Evolutionary conservation across 2,888 invertebrate species (phyloP), one percentile per base, ranked within the genome.

Genomic region (Prosapia bicincta): DNA sequence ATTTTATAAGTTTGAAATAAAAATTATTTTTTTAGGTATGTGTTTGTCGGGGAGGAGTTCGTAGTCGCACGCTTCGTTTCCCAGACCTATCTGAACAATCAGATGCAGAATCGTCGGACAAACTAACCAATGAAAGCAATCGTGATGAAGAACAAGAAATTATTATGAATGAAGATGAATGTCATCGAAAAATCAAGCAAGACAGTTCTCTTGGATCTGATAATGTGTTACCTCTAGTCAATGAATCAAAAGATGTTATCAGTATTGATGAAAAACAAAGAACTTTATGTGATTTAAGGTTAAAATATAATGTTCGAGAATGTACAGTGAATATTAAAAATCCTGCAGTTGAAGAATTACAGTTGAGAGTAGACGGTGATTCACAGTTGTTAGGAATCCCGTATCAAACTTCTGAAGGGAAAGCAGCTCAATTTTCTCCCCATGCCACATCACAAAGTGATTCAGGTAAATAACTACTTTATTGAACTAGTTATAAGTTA

Each of bases 401-500:
- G n/a, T 78, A 75, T 67, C 76, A 78, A 23, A 79, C 68, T 26
- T 28, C 43, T 28, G 77, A 77, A 43, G 75, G 75, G 20, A 75
- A 74, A 28, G 69, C 71, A 26, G 67, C 73, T 7, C 77, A 78
- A 66, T 74, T 72, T 69, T 77, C 76, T 20, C 66, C 70, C 7
- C 76, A 79, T 74, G 74, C 78, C 7, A 79, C 78, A 20, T 79
- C 81, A 6, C 72, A 75, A 20, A 81, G 80, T 69, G 81, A 81
- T 74, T 81, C 80, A 66, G 80, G 81, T 43, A 65, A 24, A 15
- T 26, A 30, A 3, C n/a, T n/a, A n/a, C n/a, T n/a, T n/a, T n/a
- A n/a, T n/a, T n/a, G n/a, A n/a, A n/a, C n/a, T n/a, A n/a, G n/a
- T n/a, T n/a, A n/a, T n/a, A n/a, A n/a, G n/a, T n/a, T n/a, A n/a